phyloP scores from a whole-genome alignment of 2,797 vertebrate species.

The Calcarius lapponicus region DNA sequence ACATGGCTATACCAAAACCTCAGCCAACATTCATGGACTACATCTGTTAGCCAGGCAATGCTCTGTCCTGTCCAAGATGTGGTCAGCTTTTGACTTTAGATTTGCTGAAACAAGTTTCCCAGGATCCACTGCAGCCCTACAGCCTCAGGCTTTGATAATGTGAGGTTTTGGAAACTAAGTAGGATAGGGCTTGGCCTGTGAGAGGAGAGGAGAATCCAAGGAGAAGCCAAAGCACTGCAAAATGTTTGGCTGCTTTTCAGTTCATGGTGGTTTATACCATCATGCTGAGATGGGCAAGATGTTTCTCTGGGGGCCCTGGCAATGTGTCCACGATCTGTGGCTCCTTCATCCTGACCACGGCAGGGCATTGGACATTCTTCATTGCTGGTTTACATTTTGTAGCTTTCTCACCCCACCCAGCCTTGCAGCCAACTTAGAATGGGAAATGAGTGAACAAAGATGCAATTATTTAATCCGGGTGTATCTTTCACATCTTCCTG shows the following conservation, averaged over 20 bases:
- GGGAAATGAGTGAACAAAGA: background rate
- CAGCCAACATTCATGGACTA: background rate
- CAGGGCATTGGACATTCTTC: background rate
- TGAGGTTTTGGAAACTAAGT: background rate
- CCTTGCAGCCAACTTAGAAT: background rate
- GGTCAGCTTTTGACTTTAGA: background rate
- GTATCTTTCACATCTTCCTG: background rate
- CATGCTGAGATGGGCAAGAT: conserved; percentile 26
- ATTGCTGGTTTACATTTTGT: background rate
- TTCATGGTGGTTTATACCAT: background rate
- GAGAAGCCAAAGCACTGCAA: background rate
- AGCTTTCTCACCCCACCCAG: background rate
- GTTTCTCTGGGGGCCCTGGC: conserved; percentile 2
- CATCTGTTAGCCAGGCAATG: conserved; percentile 39
- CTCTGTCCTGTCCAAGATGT: conserved; percentile 13
- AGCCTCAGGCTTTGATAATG: conserved; percentile 23
- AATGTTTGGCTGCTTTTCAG: background rate
- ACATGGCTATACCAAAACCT: conserved; percentile 39
- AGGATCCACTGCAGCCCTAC: background rate
- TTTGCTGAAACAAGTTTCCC: conserved; percentile 27
- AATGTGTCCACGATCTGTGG: background rate
- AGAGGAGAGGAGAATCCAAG: background rate
- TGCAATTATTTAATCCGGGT: background rate
- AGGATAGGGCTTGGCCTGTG: background rate
- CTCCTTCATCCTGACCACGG: background rate